Evolutionary conservation across 2,113 vertebrate species (phyloP).

Genomic region (Hemicordylus capensis): DNA sequence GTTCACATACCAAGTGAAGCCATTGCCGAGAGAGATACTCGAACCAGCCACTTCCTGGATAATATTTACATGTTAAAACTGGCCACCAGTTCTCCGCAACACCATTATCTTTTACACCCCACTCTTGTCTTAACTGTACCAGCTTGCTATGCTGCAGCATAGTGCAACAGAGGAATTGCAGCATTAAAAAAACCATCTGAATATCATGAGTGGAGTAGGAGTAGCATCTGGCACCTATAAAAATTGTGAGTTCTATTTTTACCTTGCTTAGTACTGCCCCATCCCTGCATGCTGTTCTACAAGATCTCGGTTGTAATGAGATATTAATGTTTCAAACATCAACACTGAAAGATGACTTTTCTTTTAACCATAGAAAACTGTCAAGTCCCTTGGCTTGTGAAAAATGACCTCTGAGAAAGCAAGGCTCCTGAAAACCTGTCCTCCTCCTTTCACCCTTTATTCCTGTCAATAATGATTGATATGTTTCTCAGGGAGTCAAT

Average conservation of each 20-base stretch:
- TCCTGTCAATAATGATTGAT: constrained; percentile 11
- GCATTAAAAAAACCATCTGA: background rate
- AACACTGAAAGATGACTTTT: background rate
- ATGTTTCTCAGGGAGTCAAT: background rate
- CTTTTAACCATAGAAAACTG: constrained; percentile 2
- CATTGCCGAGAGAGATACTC: too few relatives aligned
- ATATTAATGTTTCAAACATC: constrained; percentile 23
- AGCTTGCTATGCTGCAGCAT: background rate
- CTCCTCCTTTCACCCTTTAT: background rate
- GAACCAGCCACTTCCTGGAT: too few relatives aligned
- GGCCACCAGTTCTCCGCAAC: too few relatives aligned
- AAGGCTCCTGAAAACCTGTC: background rate
- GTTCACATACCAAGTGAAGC: too few relatives aligned
- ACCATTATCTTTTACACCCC: background rate
- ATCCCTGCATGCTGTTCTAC: constrained; percentile 24
- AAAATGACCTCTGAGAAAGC: constrained; percentile 5
- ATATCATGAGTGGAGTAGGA: background rate
- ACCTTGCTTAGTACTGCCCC: background rate
- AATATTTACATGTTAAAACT: too few relatives aligned
- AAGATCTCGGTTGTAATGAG: constrained; percentile 22
- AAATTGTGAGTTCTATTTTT: background rate
- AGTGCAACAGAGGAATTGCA: background rate
- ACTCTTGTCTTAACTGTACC: background rate
- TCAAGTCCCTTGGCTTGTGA: constrained; percentile 13
- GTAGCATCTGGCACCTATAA: constrained; percentile 28